Percentiles rank a stretch among this genome's conserved stretches.
Conservation (phyloP, 2,888 invertebrate species). For the Heliconius charithonia region DNA sequence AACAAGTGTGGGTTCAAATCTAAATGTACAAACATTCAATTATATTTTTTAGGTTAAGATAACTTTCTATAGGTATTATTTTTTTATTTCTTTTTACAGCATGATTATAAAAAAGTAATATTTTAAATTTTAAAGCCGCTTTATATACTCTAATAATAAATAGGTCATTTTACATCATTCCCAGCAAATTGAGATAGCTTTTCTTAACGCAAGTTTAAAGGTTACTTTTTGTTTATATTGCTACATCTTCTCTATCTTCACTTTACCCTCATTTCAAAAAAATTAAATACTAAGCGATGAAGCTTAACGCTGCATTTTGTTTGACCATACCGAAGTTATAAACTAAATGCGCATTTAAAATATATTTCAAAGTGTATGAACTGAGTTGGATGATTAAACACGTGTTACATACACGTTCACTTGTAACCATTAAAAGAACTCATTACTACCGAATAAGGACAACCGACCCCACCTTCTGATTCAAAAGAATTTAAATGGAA, state of each 20-base stretch:
- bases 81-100: background rate
- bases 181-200: too few species aligned
- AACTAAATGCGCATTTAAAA: conserved; percentile 1
- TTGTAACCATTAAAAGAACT: background rate
- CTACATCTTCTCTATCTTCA: too few species aligned
- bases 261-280: too few species aligned
- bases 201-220: too few species aligned
- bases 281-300: background rate
- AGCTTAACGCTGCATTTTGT: background rate
- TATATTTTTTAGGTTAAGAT: too few species aligned
- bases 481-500: conserved; percentile 19
- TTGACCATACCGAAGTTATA: background rate
- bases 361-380: background rate
- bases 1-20: background rate
- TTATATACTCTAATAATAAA: too few species aligned
- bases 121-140: too few species aligned
- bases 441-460: conserved; percentile 1
- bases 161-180: too few species aligned
- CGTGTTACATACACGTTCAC: background rate
- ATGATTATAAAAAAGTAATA: too few species aligned
- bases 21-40: background rate
- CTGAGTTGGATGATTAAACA: conserved; percentile 2
- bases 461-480: background rate
- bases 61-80: background rate
- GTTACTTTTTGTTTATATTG: too few species aligned